A percentile compares a stretch with the other conserved stretches of the same genome.
Conservation (phyloP, 2,888 invertebrate species). For the Cerastis rubricosa region DNA sequence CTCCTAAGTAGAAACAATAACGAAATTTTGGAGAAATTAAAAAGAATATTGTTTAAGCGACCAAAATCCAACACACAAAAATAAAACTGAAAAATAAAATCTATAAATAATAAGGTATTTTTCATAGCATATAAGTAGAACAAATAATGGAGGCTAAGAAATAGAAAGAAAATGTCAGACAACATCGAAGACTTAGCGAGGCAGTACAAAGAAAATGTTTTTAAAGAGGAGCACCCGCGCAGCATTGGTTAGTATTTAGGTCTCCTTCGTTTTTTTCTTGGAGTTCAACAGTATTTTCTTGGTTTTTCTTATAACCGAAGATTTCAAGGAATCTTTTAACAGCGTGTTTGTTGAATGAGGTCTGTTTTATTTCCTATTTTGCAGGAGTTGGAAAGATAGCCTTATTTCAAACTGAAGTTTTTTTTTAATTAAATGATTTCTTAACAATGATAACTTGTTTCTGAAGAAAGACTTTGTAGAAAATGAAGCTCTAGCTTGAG, state of each 20-base stretch:
- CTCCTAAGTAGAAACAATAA: neutral
- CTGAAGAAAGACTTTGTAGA: neutral
- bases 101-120: neutral
- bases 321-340: neutral
- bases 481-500: neutral
- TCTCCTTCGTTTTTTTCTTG: neutral
- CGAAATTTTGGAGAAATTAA: neutral
- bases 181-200: constrained; percentile 77
- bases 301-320: neutral
- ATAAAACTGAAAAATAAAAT: neutral
- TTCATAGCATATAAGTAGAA: constrained; percentile 42
- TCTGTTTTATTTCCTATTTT: neutral
- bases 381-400: neutral
- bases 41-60: constrained; percentile 4
- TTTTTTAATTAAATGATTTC: neutral
- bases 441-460: neutral
- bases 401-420: neutral
- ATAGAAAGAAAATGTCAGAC: constrained; percentile 80
- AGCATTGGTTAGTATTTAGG: constrained; percentile 83
- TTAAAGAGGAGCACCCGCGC: constrained; percentile 76
- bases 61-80: constrained; percentile 33
- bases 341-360: neutral
- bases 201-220: constrained; percentile 80
- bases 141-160: constrained; percentile 67
- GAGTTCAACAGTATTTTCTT: neutral